Evolutionary conservation across 2,888 invertebrate species (phyloP), one percentile per base, ranked within the genome.

Genomic region (Drosophila setosimentum): DNA sequence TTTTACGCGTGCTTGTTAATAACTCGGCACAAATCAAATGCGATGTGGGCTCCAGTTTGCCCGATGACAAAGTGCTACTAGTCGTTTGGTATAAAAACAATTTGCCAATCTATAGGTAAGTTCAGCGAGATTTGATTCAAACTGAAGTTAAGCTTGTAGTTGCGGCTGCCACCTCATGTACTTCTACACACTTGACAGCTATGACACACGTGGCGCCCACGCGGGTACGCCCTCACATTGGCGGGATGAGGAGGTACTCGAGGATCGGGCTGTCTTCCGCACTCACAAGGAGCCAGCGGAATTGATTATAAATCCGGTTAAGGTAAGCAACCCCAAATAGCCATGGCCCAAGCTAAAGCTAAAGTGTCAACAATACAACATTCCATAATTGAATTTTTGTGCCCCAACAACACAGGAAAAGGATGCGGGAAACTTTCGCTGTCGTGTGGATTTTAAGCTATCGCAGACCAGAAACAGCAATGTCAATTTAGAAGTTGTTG

Each of bases 51-150:
- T 95, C 97, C 53, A 95, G 96, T 60, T 94, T 95, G 80, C 94
- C 95, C 50, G 96, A 97, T 85, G 98, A 98, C 93, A 95, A 96
- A 73, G 95, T 97, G 71, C 95, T 97, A 54, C 95, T 98, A 60
- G 97, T 98, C 87, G 97, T 97, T 61, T 98, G 98, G 98, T 98
- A 98, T 93, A 97, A 97, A 93, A 96, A 97, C 92, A 97, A 97
- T 92, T 95, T 96, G 75, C 97, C 98, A 75, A 97, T 98, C 89
- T 98, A 97, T 94, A 98, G 97, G 97, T 97, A 92, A 94, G 94
- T 91, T 63, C 29, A 32, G 30, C 7, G 21, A 18, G 50, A 3
- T 29, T 27, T n/a, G 27, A 18, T 24, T 35, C 27, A 33, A 60
- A 48, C 35, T 33, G 6, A 27, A 42, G 3, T 27, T 30, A 1